Evolutionary conservation across 2,888 invertebrate species (phyloP).

Genomic region (Mesorhabditis sp.): DNA sequence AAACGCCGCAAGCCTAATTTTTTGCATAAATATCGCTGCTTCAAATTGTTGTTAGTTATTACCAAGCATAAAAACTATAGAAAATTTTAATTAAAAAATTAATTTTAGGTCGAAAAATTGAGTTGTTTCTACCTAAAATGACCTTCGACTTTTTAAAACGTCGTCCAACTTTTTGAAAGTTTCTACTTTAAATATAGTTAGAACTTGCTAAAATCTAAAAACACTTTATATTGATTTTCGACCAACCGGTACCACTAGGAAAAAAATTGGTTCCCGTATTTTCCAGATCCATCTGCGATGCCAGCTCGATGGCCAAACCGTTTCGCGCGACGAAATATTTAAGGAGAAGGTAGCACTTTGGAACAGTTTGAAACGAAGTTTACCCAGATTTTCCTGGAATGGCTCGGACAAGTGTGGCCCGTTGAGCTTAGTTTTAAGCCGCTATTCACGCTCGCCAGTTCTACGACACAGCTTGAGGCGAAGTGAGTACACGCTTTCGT

Average conservation of each 20-base stretch:
- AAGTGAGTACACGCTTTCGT: conserved; percentile 18
- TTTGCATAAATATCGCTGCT: neutral
- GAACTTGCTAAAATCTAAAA: too few relatives aligned
- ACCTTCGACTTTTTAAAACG: neutral
- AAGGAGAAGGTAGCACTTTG: neutral
- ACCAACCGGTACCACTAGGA: too few relatives aligned
- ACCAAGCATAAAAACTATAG: too few relatives aligned
- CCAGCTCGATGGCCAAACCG: neutral
- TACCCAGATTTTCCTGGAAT: conserved; percentile 43
- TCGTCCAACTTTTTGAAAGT: neutral
- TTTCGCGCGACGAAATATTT: neutral
- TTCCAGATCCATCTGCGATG: too few relatives aligned
- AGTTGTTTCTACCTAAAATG: neutral
- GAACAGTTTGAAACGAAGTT: neutral
- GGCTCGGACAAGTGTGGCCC: conserved; percentile 36
- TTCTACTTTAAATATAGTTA: too few relatives aligned
- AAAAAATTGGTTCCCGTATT: too few relatives aligned
- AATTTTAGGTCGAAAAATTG: neutral
- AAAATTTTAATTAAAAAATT: neutral
- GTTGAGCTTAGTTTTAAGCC: conserved; percentile 38
- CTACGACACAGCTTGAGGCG: conserved; percentile 40
- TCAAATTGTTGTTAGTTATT: neutral
- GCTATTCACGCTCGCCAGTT: conserved; percentile 33
- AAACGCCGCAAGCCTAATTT: neutral
- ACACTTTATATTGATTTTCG: neutral